Conservation (phyloP, 2,797 vertebrate species). For the Cynopterus sphinx region DNA sequence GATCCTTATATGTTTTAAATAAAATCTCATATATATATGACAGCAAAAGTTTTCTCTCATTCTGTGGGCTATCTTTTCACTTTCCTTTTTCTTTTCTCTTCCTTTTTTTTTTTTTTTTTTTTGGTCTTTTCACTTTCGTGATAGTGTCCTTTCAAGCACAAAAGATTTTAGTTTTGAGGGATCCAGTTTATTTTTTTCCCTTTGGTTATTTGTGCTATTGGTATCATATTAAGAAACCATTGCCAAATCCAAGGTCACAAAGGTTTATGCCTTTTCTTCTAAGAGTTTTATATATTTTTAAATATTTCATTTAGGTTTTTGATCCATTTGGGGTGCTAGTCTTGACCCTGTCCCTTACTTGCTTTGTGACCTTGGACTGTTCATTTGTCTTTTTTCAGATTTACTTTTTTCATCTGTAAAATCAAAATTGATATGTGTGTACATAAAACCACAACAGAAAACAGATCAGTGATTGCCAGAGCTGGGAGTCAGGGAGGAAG, state of each 20-base stretch:
- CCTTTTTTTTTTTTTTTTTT: too few relatives aligned
- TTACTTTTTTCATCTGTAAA: constrained; percentile 16
- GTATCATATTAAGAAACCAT: background rate
- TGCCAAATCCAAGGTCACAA: background rate
- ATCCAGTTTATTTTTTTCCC: background rate
- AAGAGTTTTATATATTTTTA: constrained; percentile 26
- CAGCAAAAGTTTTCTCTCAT: background rate
- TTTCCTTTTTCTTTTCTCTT: background rate
- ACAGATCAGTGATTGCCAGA: background rate
- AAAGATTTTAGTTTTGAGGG: background rate
- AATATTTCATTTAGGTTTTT: background rate
- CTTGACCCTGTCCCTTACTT: constrained; percentile 7
- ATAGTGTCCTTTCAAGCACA: background rate
- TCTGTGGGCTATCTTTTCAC: background rate
- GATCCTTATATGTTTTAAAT: background rate
- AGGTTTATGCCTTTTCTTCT: background rate
- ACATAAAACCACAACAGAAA: background rate
- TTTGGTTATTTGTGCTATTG: background rate
- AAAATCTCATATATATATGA: background rate
- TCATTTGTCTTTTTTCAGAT: constrained; percentile 21
- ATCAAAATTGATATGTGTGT: background rate
- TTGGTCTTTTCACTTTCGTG: background rate
- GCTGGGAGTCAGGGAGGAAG: background rate
- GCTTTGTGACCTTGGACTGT: constrained; percentile 10
- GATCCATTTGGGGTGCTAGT: background rate